Base-by-base conservation (phyloP, 2,888 invertebrate genomes). In the Parnassius smintheus region DNA sequence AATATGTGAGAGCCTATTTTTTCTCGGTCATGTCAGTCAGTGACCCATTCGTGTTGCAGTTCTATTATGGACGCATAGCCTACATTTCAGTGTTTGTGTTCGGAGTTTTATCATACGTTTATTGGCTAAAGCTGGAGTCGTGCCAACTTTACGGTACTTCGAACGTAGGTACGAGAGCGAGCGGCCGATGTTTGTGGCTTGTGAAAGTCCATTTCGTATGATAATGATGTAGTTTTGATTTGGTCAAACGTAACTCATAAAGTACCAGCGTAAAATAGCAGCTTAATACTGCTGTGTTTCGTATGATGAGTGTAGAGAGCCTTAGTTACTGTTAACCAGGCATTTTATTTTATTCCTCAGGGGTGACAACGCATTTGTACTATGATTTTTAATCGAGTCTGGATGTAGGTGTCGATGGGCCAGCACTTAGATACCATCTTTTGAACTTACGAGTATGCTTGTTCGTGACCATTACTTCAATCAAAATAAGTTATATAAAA, bases 161-260 rank as follows among this genome's bases (percentile, higher is more conserved):
- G 25, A 42, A 50, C 22, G 42, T 46, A 55, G 49, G 49, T 25
- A 18, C 46, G 48, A 25, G 46, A 42, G 54, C 11, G 13, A n/a
- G 11, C 42, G 25, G 35, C n/a, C 22, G 10, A 8, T 54, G 41
- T 59, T 25, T 59, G 52, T 53, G 22, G 54, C 42, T 12, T 35
- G 41, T 45, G 53, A 35, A 44, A 25, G 50, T 61, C 50, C 41
- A 13, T 46, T 56, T 25, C 44, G 1, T 9, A 51, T 50, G 25
- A 58, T 51, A 58, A 35, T 44, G 22, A 51, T 51, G 22, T 13
- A 51, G 2, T 45, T 58, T 51, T 52, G 59, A 59, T 59, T 59
- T 9, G 46, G 22, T 51, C 9, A 59, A 10, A 12, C 52, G 11
- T 45, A 13, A 11, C 13, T 59, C 35, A 45, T 11, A 49, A 13